Evolutionary conservation across 1,140 invertebrate genomes (phyloP).

Genomic region (Chionoecetes opilio): DNA sequence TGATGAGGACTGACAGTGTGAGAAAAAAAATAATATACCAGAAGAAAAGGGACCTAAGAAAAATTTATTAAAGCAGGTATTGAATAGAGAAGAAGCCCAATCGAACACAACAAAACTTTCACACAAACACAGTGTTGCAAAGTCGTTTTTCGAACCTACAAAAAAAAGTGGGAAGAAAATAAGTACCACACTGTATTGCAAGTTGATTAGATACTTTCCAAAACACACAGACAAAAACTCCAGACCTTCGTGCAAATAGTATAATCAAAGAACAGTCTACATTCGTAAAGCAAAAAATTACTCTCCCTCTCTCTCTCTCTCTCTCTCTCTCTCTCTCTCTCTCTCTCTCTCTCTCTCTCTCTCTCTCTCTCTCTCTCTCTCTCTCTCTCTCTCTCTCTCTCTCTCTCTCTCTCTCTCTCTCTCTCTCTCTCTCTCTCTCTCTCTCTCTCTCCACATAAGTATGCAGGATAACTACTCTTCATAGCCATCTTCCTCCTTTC

Average conservation of each 20-base stretch:
- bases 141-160: neutral
- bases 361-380: neutral
- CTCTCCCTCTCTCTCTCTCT: conserved; percentile 12
- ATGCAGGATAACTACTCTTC: neutral
- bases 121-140: neutral
- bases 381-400: neutral
- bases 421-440: conserved; percentile 1
- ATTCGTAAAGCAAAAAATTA: neutral
- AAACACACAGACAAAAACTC: neutral
- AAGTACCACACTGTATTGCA: neutral
- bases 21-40: neutral
- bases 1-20: neutral
- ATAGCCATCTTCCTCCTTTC: neutral
- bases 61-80: neutral
- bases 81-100: no score
- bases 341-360: neutral
- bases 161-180: neutral
- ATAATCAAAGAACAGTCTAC: no score
- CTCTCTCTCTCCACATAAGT: no score
- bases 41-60: neutral
- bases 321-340: conserved; percentile 27
- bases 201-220: neutral
- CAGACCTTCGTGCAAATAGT: neutral
- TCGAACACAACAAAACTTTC: no score
- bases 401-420: conserved; percentile 24